Base-by-base conservation (phyloP, 2,888 invertebrate genomes). In the Drosophila tripunctata region DNA sequence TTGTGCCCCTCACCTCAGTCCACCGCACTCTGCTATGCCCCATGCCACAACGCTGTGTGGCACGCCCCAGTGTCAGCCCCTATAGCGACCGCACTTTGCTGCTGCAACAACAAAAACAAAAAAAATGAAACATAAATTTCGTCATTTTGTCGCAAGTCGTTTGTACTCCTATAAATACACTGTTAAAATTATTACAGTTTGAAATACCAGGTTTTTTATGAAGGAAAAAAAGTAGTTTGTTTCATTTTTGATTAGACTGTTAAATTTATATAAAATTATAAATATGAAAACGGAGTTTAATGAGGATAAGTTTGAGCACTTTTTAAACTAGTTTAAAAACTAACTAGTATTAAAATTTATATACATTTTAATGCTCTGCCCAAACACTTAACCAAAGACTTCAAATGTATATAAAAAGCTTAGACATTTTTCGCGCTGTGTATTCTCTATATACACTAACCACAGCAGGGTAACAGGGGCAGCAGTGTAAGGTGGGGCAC, bases 81-180 rank as follows among this genome's bases (percentile, higher is more conserved):
- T 54, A 58, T 58, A 36, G 51, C 69, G 63, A 38, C 67, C 76
- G 83, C 81, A 81, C 85, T 82, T 87, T 84, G 78, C 87, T 27
- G 36, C 48, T 12, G 24, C 48, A 27, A 19, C 36, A 24, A 24
- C 36, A 3, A 21, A 31, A 45, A 14, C 60, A 50, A 61, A 45
- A 63, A 67, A 86, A 86, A 65, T 72, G 47, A 60, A 70, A 67
- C 82, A 88, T 84, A 77, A 87, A 88, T 87, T 86, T 84, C 80
- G 78, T 84, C 75, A 88, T 88, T 84, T 81, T 88, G 75, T 83
- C 81, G 85, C 82, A 77, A 81, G 67, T 63, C 66, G 30, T 19
- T 24, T 40, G 17, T 22, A 1, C 19, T 40, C 14, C n/a, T 7
- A 38, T 30, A 31, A 31, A 4, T 31, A 31, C 31, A 31, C 12